Percentiles rank a stretch among this genome's conserved stretches.
These are phyloP conservation scores for Limnephilus rhombicus DNA, from an alignment of 2,888 invertebrate genomes.

Conservation along the genomic window DNA sequence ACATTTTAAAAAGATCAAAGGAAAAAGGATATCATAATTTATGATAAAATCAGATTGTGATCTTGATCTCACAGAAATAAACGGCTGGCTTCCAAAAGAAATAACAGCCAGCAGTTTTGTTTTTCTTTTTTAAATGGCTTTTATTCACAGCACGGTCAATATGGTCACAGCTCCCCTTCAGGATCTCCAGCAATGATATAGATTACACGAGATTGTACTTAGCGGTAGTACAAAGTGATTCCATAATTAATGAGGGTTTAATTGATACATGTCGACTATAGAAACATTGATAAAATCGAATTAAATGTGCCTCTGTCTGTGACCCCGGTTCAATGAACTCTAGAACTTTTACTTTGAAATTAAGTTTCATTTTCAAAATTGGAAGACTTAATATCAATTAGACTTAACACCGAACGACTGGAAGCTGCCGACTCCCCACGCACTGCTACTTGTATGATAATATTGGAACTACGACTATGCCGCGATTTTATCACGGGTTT, in stretches of 20 bases:
- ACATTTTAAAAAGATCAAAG: background rate
- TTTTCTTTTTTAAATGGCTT: background rate
- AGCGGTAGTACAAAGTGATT: background rate
- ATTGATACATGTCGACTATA: too few relatives aligned
- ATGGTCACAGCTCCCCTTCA: background rate
- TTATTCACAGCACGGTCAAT: background rate
- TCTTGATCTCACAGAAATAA: background rate
- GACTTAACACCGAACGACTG: too few relatives aligned
- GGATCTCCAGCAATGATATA: background rate
- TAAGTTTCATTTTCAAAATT: too few relatives aligned
- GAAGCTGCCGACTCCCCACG: too few relatives aligned
- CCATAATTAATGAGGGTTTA: background rate
- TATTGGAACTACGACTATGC: too few relatives aligned
- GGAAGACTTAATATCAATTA: too few relatives aligned
- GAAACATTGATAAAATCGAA: too few relatives aligned
- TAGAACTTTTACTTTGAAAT: too few relatives aligned
- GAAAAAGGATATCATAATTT: slow-evolving; percentile 1
- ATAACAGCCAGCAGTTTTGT: background rate
- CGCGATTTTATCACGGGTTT: too few relatives aligned
- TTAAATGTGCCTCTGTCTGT: too few relatives aligned
- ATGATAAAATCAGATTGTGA: background rate
- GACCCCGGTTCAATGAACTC: too few relatives aligned
- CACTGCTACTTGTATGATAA: too few relatives aligned
- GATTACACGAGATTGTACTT: background rate
- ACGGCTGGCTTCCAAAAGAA: background rate